Base-by-base conservation (phyloP, 2,888 invertebrate species). In the Anagyrus pseudococci region DNA sequence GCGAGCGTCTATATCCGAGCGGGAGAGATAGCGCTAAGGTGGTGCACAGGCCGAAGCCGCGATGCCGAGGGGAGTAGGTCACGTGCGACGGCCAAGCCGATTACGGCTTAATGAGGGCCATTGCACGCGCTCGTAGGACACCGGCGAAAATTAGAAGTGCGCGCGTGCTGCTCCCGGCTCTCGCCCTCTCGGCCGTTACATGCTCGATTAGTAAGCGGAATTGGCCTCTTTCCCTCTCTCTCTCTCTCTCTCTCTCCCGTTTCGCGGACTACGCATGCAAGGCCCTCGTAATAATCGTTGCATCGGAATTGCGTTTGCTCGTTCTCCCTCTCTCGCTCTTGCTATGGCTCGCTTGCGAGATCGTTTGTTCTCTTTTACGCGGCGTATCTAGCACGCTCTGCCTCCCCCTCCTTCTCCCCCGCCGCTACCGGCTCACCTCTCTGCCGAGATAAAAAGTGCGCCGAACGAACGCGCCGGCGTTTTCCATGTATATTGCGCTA, bases 91-190 rank as follows among this genome's bases (percentile, higher is more conserved):
- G n/a, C n/a, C n/a, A n/a, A n/a, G n/a, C n/a, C 59, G 33, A 64
- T 65, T 61, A 58, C n/a, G 29, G n/a, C 53, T 26, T 58, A 65
- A 65, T 54, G 61, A 60, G 52, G 46, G 59, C 29, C 26, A 48
- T 25, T 26, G 15, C 33, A 10, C n/a, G n/a, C n/a, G 40, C 17
- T 13, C 17, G 41, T 19, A 29, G 52, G 48, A 61, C 58, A 54
- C 54, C 44, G 23, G 58, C 19, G 50, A 65, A 61, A 65, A 65
- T 65, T 61, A 61, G 50, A 65, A 62, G 23, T 58, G 26, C 55
- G 8, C 40, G 22, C 33, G 4, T 13, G 25, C n/a, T 4, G 10
- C 20, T n/a, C 29, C 19, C 48, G 15, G 40, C 49, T 44, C 23
- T 46, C 26, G 53, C 49, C 60, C 47, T 53, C 44, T 29, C 2